Evolutionary conservation across 2,888 invertebrate species (phyloP), one percentile per base, ranked within the genome.

Genomic region (Cataglyphis albicans): DNA sequence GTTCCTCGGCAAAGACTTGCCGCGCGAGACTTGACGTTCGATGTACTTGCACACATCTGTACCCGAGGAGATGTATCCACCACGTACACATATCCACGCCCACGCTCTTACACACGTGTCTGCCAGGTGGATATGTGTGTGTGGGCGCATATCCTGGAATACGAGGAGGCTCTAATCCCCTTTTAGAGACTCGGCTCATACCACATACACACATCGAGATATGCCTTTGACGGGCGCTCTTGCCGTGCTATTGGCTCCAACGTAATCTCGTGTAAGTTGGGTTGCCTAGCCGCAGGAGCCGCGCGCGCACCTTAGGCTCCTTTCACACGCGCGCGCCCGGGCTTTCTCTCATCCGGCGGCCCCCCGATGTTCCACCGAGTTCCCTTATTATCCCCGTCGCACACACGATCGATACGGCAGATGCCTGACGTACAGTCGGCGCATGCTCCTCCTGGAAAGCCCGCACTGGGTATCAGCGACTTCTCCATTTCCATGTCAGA

Each of bases 181-280:
- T 94, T 94, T 93, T 93, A 93, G 93, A 93, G 91, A 91, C 91
- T 91, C 91, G 90, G 89, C 92, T 92, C 93, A 91, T 91, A 90
- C 91, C 91, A 89, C 91, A 89, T 92, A 21, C 21, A 92, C 91
- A 90, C 92, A 92, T 92, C 90, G 91, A 92, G 92, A 93, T 92
- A 93, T 93, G 92, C 92, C 93, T 94, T 93, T 93, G 94, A 94
- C 92, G 92, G 91, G 91, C 91, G 92, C 90, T 90, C 90, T 92
- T 91, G 92, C 91, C 84, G 91, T 88, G 92, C 93, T 92, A 93
- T 93, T 94, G 93, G 93, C 92, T 93, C 92, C 92, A 85, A 84
- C 89, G 91, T 94, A 93, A 94, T 94, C 93, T 92, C 91, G 90
- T 93, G 94, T 93, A 93, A 93, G 94, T 93, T 92, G 91, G 93